phyloP scores from a whole-genome alignment of 2,888 invertebrate species.

The Arge pagana region DNA sequence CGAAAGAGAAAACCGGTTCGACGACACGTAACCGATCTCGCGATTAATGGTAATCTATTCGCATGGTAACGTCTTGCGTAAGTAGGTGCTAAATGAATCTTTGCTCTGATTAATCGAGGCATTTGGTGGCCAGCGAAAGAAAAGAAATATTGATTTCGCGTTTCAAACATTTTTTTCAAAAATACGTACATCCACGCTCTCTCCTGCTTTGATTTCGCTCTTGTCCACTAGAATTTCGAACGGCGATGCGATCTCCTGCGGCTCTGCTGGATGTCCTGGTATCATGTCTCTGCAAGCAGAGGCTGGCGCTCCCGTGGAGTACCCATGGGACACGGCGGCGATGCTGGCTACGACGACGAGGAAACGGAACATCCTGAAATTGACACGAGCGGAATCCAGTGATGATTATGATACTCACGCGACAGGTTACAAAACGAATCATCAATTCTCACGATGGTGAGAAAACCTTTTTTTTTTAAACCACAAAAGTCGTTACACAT shows the following conservation, averaged over 20 bases:
- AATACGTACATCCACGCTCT: constrained; percentile 7
- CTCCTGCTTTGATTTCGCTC: background rate
- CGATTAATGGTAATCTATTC: constrained; percentile 3
- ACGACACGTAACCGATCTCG: background rate
- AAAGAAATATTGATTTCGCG: too few species aligned
- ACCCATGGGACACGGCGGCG: constrained; percentile 5
- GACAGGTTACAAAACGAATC: too few species aligned
- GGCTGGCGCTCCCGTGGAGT: constrained; percentile 1
- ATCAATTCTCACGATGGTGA: too few species aligned
- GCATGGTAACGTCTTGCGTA: background rate
- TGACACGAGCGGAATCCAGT: background rate
- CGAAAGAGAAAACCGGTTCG: background rate
- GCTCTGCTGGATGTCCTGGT: constrained; percentile 9
- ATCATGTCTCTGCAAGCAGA: constrained; percentile 5
- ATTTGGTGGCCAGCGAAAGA: too few species aligned
- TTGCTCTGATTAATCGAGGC: too few species aligned
- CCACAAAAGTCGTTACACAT: too few species aligned
- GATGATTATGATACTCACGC: too few species aligned
- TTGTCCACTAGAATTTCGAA: constrained; percentile 5
- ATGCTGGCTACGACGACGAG: constrained; percentile 8
- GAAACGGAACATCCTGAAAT: constrained; percentile 14
- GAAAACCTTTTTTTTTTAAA: too few species aligned
- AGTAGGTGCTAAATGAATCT: too few species aligned
- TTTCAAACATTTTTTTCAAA: background rate
- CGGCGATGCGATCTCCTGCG: constrained; percentile 8